These are phyloP conservation scores for Oligia fasciuncula DNA, from an alignment of 2,888 invertebrate genomes.

Conservation along the genomic window DNA sequence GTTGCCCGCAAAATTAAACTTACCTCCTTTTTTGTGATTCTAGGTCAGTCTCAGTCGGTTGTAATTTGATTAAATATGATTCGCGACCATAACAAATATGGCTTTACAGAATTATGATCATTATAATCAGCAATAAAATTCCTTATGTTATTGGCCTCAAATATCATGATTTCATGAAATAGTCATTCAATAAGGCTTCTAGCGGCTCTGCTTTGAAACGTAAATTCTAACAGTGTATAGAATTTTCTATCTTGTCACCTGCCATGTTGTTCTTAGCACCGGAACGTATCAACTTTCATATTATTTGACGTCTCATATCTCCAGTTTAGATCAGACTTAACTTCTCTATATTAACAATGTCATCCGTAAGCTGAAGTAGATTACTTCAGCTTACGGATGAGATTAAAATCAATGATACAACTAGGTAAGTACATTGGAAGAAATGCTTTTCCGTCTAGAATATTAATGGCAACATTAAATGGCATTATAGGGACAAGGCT, in stretches of 20 bases:
- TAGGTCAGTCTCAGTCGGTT: not conserved
- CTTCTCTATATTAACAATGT: constrained; percentile 42
- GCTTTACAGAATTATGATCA: not conserved
- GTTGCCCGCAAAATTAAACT: not conserved
- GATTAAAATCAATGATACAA: constrained; percentile 58
- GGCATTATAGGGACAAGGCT: constrained; percentile 25
- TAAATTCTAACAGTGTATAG: constrained; percentile 26
- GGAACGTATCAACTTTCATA: constrained; percentile 47
- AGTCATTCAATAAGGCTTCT: not conserved
- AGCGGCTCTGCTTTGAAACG: constrained; percentile 24
- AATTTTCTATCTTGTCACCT: constrained; percentile 36
- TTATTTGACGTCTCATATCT: constrained; percentile 55
- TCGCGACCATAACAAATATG: not conserved
- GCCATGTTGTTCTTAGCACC: constrained; percentile 29
- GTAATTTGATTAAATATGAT: not conserved
- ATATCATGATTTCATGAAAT: not conserved
- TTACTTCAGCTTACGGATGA: constrained; percentile 62
- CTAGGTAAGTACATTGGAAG: constrained; percentile 20
- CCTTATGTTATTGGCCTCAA: not conserved
- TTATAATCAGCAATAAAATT: not conserved
- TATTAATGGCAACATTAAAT: constrained; percentile 45
- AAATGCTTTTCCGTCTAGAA: constrained; percentile 41
- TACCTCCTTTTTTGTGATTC: not conserved
- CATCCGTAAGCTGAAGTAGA: constrained; percentile 5
- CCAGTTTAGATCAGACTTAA: constrained; percentile 52